Percentiles rank a stretch among this genome's conserved stretches.
These are phyloP conservation scores for Cantharis nigra DNA, from an alignment of 2,888 invertebrate genomes.

Conservation along the genomic window DNA sequence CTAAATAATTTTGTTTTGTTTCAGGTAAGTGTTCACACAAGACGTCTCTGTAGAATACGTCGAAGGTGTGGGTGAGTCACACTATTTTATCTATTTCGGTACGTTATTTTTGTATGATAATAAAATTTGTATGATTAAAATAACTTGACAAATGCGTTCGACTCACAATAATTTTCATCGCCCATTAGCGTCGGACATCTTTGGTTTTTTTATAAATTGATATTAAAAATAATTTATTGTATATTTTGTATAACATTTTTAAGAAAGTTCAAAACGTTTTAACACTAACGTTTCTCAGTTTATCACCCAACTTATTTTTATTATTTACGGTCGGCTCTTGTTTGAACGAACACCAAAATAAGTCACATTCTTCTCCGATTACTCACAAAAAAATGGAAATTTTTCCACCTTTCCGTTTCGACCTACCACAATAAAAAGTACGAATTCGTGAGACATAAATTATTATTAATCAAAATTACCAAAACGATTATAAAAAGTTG, in stretches of 20 bases:
- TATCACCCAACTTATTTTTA: not conserved
- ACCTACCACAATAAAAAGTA: not conserved
- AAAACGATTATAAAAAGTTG: not conserved
- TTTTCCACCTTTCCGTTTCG: not conserved
- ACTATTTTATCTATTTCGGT: not conserved
- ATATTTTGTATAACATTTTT: not conserved
- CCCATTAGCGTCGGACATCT: not conserved
- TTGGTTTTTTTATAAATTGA: not conserved
- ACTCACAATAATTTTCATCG: not conserved
- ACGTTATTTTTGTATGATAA: not conserved
- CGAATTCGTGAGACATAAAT: not conserved
- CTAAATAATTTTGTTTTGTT: slow-evolving; percentile 3
- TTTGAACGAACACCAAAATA: not conserved
- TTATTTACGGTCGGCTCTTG: not conserved
- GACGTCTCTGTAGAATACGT: not conserved
- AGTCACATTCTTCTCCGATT: not conserved
- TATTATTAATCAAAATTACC: not conserved
- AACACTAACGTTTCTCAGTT: not conserved
- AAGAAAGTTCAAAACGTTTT: not conserved
- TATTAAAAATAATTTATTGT: not conserved
- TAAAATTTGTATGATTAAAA: not conserved
- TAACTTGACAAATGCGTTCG: not conserved
- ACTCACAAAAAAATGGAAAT: not conserved
- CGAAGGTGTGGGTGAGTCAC: not conserved
- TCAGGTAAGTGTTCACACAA: slow-evolving; percentile 4